Base-by-base conservation (phyloP, 2,113 vertebrate species). In the Dasyornis broadbenti region DNA sequence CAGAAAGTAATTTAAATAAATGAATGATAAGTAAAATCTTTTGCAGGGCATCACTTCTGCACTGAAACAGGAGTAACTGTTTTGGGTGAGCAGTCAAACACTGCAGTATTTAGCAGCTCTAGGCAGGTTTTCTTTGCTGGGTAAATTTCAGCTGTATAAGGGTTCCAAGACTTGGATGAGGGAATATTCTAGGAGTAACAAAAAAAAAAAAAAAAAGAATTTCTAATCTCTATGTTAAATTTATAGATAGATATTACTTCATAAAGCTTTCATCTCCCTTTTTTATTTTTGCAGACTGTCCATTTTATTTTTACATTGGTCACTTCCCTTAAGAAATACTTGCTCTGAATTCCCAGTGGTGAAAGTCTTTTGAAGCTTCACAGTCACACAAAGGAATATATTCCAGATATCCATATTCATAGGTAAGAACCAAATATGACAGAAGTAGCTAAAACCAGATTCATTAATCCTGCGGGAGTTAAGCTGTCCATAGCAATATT, bases 1-100 rank as follows among this genome's bases (percentile, higher is more conserved):
- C 49, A 94, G 68, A 86, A 82, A 73, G 37, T 57, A 70, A 92
- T 83, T 94, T 91, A 86, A 86, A 86, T 83, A 83, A 89, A 83
- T 83, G 8, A 83, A 89, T 37, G 8, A 26, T 52, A 89, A 86
- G 28, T 77, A 73, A 69, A 86, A 56, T 49, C 20, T 77, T 26
- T 73, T 70, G 2, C 28, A 66, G 72, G 28, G 40, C 54, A 71
- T 20, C 16, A 56, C 5, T 72, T 90, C 52, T 49, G 49, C 16
- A 42, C 9, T 80, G 63, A 64, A 93, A 76, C 28, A 88, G 19
- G 23, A 16, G 7, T 45, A 82, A 44, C 7, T 49, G 57, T 56
- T 33, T 53, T 39, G 73, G 73, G 27, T 86, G 70, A 93, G 44
- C 30, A 68, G 49, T 82, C 78, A 93, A 93, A 82, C 18, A 66